Percentiles rank a stretch among this genome's conserved stretches.
Conservation (phyloP, 2,888 invertebrate species). For the Pyralis farinalis region DNA sequence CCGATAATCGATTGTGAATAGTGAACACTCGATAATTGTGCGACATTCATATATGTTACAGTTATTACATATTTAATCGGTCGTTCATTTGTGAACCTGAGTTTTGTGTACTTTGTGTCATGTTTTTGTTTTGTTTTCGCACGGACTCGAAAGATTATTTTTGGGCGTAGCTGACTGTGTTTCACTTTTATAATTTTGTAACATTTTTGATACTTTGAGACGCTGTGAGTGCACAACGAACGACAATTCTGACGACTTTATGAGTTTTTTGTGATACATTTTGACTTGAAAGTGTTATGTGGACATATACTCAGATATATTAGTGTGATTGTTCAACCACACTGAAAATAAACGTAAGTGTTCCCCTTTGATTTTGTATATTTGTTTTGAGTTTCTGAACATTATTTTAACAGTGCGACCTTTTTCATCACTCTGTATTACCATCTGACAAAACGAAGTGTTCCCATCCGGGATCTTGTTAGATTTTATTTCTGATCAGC, state of each 20-base stretch:
- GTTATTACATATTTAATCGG: slow-evolving; percentile 34
- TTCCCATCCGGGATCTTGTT: not conserved
- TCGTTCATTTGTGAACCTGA: slow-evolving; percentile 45
- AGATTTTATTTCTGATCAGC: too few relatives aligned
- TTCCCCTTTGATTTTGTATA: slow-evolving; percentile 19
- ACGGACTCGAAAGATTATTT: slow-evolving; percentile 54
- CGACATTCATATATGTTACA: slow-evolving; percentile 30
- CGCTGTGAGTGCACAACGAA: slow-evolving; percentile 44
- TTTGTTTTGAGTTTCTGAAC: slow-evolving; percentile 14
- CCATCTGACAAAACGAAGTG: not conserved
- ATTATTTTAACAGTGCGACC: slow-evolving; percentile 20
- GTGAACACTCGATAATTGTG: slow-evolving; percentile 59
- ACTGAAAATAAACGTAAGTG: slow-evolving; percentile 47
- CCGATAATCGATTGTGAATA: slow-evolving; percentile 74
- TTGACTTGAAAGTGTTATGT: slow-evolving; percentile 50
- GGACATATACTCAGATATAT: slow-evolving; percentile 40
- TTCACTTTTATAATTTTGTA: slow-evolving; percentile 41
- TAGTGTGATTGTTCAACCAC: slow-evolving; percentile 38
- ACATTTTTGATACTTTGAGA: slow-evolving; percentile 34
- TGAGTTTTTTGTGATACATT: slow-evolving; percentile 42
- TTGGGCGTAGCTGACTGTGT: slow-evolving; percentile 64
- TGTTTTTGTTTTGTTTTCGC: slow-evolving; percentile 67
- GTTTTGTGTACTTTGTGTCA: slow-evolving; percentile 57
- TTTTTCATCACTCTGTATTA: slow-evolving; percentile 10
- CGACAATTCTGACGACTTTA: slow-evolving; percentile 33